Percentiles rank a stretch among this genome's conserved stretches.
phyloP scores from a whole-genome alignment of 2,888 invertebrate genomes.

The Resseliella maxima region DNA sequence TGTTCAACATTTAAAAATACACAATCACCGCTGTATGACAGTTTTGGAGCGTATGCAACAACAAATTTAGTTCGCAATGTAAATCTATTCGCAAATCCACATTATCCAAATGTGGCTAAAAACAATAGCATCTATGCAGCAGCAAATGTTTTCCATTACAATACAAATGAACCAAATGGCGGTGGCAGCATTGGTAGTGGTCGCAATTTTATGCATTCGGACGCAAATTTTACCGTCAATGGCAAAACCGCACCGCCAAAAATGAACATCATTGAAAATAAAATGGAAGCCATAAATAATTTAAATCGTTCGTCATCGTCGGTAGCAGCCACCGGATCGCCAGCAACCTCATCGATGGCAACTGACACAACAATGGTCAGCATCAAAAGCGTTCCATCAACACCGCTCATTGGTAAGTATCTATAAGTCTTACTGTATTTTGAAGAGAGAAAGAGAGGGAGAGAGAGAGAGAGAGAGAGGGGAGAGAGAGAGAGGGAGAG shows the following conservation, averaged over 20 bases:
- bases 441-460: background rate
- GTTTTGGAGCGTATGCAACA: conserved; percentile 68
- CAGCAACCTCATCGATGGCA: conserved; percentile 59
- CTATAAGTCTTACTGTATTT: background rate
- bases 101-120: conserved; percentile 49
- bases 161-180: conserved; percentile 58
- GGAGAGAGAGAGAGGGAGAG: no score
- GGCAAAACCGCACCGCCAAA: conserved; percentile 59
- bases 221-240: conserved; percentile 55
- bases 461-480: no score
- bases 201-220: conserved; percentile 39
- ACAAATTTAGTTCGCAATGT: conserved; percentile 67
- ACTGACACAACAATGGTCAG: conserved; percentile 47
- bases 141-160: conserved; percentile 67
- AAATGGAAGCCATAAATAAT: conserved; percentile 65
- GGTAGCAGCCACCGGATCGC: conserved; percentile 59
- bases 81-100: conserved; percentile 62
- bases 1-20: conserved; percentile 68
- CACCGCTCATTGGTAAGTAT: conserved; percentile 59
- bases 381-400: conserved; percentile 62
- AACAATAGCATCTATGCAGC: conserved; percentile 66
- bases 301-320: conserved; percentile 62
- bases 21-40: conserved; percentile 64
- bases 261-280: conserved; percentile 68
- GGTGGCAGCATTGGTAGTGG: conserved; percentile 54